Base-by-base conservation (phyloP, 2,888 invertebrate genomes). In the Melanchra persicariae region DNA sequence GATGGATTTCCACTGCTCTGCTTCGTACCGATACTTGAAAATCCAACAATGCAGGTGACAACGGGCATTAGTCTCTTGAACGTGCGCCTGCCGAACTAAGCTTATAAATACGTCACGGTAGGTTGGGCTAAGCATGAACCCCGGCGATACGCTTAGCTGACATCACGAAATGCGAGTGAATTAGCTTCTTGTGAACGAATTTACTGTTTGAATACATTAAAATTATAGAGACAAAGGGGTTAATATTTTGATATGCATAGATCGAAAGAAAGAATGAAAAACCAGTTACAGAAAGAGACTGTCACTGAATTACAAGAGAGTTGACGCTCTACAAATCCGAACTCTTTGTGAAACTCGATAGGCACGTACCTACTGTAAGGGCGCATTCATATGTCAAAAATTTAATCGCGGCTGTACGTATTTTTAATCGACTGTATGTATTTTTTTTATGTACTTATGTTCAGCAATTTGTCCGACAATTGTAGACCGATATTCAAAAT, bases 91-190 rank as follows among this genome's bases (percentile, higher is more conserved):
- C 40, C 10, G 47, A 66, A 37, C 34, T 49, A 5, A 37, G n/a
- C 19, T 47, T 70, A 6, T n/a, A 47, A 47, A 17, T 15, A 52
- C 70, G 70, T 70, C 58, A 77, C 73, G 77, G 43, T 77, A 52
- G 40, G 51, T 30, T 73, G 70, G 30, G 26, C 45, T 24, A 45
- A 49, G 24, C 22, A 19, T 24, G 19, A 2, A 22, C 22, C 34
- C 34, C 37, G 70, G 73, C 70, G 70, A 77, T 40, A 73, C 58
- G 73, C 77, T 73, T 47, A 77, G 30, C 30, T 58, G 57, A 58
- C 57, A 30, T 24, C 37, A 52, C 37, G 51, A 69, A 73, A 69
- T 77, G 43, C 37, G 22, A 49, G 17, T n/a, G 15, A 24, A 8
- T n/a, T 40, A 40, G 37, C n/a, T 37, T 63, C 45, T 72, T 24